phyloP scores from a whole-genome alignment of 2,797 vertebrate species.

The Rhodeus uyekii region DNA sequence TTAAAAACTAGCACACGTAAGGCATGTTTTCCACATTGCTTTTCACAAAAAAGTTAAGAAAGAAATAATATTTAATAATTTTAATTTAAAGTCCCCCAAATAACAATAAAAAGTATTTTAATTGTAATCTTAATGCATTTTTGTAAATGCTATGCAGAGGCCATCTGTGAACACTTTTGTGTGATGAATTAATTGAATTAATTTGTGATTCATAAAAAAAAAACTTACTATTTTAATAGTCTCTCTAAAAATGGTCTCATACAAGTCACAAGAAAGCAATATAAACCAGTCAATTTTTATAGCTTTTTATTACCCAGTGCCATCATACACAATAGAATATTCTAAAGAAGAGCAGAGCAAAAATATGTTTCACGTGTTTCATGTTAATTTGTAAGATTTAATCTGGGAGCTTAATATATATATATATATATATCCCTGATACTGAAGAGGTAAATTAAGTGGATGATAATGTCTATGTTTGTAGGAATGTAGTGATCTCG shows the following conservation, averaged over 20 bases:
- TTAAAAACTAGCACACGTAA: no score
- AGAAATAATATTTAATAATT: no score
- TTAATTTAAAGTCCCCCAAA: no score
- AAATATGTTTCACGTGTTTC: background rate
- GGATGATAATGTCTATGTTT: conserved; percentile 15
- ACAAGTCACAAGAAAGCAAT: background rate
- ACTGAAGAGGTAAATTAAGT: background rate
- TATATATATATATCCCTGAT: background rate
- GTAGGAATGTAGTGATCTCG: conserved; percentile 9
- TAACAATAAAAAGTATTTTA: no score
- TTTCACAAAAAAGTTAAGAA: no score
- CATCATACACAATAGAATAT: no score
- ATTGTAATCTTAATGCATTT: no score
- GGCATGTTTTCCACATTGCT: no score
- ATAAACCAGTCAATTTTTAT: background rate
- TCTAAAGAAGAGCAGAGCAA: background rate
- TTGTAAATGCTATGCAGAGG: no score
- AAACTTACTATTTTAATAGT: background rate
- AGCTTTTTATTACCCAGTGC: background rate
- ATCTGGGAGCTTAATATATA: background rate
- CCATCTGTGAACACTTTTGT: no score
- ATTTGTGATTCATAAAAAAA: background rate
- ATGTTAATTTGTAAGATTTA: background rate
- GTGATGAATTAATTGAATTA: no score
- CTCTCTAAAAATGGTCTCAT: background rate